phyloP scores from a whole-genome alignment of 1,140 invertebrate species.

The Charaxes varanes region DNA sequence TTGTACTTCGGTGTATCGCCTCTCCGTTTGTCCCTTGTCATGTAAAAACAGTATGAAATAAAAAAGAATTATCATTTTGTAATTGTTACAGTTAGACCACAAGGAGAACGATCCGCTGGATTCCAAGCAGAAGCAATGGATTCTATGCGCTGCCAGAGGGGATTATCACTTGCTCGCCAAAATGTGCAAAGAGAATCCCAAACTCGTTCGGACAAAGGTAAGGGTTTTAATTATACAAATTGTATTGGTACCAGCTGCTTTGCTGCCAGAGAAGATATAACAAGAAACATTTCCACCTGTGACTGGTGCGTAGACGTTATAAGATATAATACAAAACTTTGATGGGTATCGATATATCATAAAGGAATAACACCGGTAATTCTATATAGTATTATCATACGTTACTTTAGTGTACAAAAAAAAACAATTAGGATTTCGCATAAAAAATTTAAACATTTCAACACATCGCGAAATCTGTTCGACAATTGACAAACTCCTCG shows the following conservation, averaged over 20 bases:
- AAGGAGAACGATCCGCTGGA: conserved; percentile 70
- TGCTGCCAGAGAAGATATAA: background rate
- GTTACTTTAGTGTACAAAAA: no score
- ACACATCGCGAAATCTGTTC: no score
- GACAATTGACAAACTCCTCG: background rate
- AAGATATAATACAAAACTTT: no score
- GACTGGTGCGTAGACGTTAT: no score
- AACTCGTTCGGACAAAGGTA: conserved; percentile 88
- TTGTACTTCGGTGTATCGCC: no score
- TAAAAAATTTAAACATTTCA: no score
- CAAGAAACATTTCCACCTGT: background rate
- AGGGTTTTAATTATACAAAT: conserved; percentile 20
- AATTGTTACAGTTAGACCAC: conserved; percentile 38
- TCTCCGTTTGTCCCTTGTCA: no score
- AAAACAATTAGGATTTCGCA: no score
- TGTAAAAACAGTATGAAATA: no score
- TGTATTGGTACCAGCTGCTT: background rate
- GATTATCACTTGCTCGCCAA: conserved; percentile 89
- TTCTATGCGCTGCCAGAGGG: conserved; percentile 85
- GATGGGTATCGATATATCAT: no score
- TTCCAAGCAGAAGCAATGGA: conserved; percentile 87
- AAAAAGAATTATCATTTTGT: background rate
- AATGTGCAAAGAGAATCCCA: conserved; percentile 86
- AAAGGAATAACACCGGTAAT: no score
- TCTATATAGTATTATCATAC: no score